Base-by-base conservation (phyloP, 2,888 invertebrate species). In the Melitaea athalia region DNA sequence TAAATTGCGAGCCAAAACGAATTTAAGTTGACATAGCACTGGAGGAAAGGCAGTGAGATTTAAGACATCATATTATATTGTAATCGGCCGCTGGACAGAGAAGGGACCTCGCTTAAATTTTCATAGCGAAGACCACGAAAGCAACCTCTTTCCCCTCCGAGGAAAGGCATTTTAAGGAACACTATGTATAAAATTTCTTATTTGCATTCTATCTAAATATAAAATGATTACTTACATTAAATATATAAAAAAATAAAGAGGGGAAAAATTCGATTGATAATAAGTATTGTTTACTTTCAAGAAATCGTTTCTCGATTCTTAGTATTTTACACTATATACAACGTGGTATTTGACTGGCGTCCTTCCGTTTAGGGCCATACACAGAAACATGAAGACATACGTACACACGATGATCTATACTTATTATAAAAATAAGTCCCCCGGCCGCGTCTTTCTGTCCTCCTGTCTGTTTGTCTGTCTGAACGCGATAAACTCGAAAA, bases 41-140 rank as follows among this genome's bases (percentile, higher is more conserved):
- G 79, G 83, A 82, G 79, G 80, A 80, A 81, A 86, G 84, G 85
- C 78, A 81, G 77, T 77, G 83, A 85, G 86, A 86, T 89, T 89
- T 89, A 86, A 89, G 86, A 88, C 88, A 89, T 90, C 86, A 88
- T 87, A 89, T 90, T 89, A 89, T 87, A 81, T 86, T 83, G 85
- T 89, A 91, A 91, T 89, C 87, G 86, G 84, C 82, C 81, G 81
- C 79, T 83, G 82, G 81, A 78, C 80, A 77, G 80, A 78, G 81
- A 77, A 81, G 74, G 74, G 72, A 76, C 79, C 81, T 74, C 81
- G 82, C 84, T 88, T 82, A 88, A 87, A 90, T 91, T 89, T 87
- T 88, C 88, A 86, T 84, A 82, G 85, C 87, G 86, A 85, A 87
- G 85, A 82, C 82, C 78, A 82, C 86, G 85, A 85, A 86, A 86